phyloP scores from a whole-genome alignment of 2,797 vertebrate genomes.

The Helostoma temminkii region DNA sequence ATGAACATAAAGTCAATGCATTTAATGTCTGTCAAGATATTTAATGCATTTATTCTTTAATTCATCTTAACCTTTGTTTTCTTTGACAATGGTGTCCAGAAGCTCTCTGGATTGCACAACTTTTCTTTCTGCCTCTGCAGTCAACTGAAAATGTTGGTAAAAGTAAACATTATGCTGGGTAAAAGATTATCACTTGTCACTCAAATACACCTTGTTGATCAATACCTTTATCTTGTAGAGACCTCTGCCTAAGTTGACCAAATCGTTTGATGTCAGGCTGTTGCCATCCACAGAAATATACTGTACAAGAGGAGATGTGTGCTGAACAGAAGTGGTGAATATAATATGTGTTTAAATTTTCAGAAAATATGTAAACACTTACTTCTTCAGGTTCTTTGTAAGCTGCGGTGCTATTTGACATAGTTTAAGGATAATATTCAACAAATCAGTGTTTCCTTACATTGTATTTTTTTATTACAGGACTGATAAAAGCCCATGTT shows the following conservation, averaged over 20 bases:
- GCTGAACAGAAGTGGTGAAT: conserved; percentile 18
- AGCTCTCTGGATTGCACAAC: conserved; percentile 91
- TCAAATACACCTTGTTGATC: conserved; percentile 33
- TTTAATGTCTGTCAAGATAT: background rate
- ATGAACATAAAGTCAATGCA: background rate
- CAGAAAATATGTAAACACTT: conserved; percentile 48
- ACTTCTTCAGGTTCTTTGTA: conserved; percentile 92
- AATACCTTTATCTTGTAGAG: conserved; percentile 96
- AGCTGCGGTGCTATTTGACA: conserved; percentile 88
- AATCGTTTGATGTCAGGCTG: conserved; percentile 90
- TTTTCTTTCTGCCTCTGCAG: conserved; percentile 86
- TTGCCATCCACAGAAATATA: conserved; percentile 92
- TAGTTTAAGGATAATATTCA: conserved; percentile 58
- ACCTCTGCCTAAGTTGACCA: conserved; percentile 92
- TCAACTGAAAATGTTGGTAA: conserved; percentile 84
- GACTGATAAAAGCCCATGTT: background rate
- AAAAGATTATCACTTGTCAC: conserved; percentile 45
- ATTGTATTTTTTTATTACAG: background rate
- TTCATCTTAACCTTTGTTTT: conserved; percentile 87
- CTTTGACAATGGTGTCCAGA: conserved; percentile 94
- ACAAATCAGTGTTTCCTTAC: background rate
- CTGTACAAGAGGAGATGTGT: conserved; percentile 77
- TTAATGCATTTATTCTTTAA: background rate
- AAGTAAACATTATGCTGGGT: conserved; percentile 21
- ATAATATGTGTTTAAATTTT: background rate